Evolutionary conservation across 2,113 vertebrate species (phyloP), one percentile per base, ranked within the genome.

Genomic region (Festucalex cinctus): DNA sequence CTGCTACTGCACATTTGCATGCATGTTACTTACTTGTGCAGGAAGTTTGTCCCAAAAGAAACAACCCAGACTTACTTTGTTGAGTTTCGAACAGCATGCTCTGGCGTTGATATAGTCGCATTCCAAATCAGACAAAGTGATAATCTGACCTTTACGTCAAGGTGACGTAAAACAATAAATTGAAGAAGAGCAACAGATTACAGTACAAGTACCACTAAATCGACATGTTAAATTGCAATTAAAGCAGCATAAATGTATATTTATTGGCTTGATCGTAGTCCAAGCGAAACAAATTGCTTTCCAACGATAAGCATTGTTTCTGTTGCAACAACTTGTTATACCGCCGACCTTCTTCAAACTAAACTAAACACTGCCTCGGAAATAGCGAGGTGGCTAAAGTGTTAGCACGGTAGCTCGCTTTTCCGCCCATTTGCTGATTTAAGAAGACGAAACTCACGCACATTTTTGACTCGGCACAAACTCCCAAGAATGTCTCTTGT

Each of bases 101-200:
- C 96, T 88, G 17, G 97, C 97, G 0, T 99, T 99, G 79, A 98
- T 98, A 86, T 98, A 99, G 87, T 99, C 97, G 83, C 97, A 99
- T 88, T 98, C 97, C 81, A 99, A 91, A 91, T 99, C 97, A 53
- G 97, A 99, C 13, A 99, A 70, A 1, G 97, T 98, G 79, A 99
- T 99, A 70, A 99, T 98, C 97, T 99, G 90, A 73, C 26, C 12
- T 26, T 17, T 9, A 65, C 69, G 91, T 93, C 91, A 94, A 95
- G 93, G 91, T 20, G 57, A 7, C 2, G 12, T 9, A 41, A 16
- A 43, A 5, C 12, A 9, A 26, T 43, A 8, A n/a, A n/a, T n/a
- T n/a, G n/a, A n/a, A n/a, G 43, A 44, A 1, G 43, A 44, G 16
- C 16, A 44, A 44, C 5, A 44, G 5, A 44, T 5, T 5, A 19